Evolutionary conservation across 2,888 invertebrate genomes (phyloP), one percentile per base, ranked within the genome.

Genomic region (Monochamus alternatus): DNA sequence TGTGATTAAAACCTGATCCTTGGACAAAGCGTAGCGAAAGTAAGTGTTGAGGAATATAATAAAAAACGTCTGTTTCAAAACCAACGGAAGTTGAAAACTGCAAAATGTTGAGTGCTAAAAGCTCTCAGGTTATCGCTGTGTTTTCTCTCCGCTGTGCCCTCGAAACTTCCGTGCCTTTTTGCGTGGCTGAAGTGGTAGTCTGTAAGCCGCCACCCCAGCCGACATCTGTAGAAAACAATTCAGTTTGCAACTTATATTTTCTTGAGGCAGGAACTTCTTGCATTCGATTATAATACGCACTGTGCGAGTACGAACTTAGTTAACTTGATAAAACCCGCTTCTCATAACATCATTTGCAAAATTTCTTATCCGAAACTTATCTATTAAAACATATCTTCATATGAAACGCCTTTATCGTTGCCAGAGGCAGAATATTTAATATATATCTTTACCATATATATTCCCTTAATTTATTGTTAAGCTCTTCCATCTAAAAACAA

Each of bases 141-240:
- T 43, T 4, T 63, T 7, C 7, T 52, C 65, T 52, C 31, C n/a
- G 55, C 10, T 32, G 9, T 67, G 55, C 43, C 52, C 43, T 14
- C 52, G 10, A 32, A 67, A 58, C 52, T 43, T 55, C 52, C 52
- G 38, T 52, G 58, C 52, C 55, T 58, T 66, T 52, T 67, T 55
- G 32, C 58, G 67, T 55, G 67, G 32, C 52, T 58, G 43, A 52
- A 12, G 67, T n/a, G 58, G 52, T 31, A 9, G 38, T 67, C 12
- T 52, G 12, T 55, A 52, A 38, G 31, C 55, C 52, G n/a, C 31
- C 44, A 30, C 47, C 31, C 51, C 47, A 52, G 30, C 51, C 65
- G 32, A 67, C 67, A 67, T 67, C 67, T 67, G 67, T 67, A 67
- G 67, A 38, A 67, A 67, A 67, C 67, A 55, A 67, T 67, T 67